A percentile compares a stretch with the other conserved stretches of the same genome.
These are phyloP conservation scores for Drosophila seguyi DNA, from an alignment of 1,140 invertebrate species.

Conservation along the genomic window DNA sequence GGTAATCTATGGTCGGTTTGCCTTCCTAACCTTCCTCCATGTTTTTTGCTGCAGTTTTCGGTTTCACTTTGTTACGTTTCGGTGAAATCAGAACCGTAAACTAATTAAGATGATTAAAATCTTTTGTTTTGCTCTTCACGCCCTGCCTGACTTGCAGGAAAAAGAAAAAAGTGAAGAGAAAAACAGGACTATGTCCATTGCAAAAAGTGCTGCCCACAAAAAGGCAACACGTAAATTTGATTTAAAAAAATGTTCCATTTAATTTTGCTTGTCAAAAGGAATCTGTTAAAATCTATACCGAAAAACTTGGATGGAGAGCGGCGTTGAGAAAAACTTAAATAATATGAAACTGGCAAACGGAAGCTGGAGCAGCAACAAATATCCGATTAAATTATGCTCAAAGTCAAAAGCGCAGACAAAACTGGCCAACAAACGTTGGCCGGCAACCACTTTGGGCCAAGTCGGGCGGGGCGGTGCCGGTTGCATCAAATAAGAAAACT, in stretches of 20 bases:
- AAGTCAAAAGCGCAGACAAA: conserved; percentile 80
- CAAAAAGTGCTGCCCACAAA: conserved; percentile 13
- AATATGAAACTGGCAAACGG: conserved; percentile 66
- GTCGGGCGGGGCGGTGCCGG: conserved; percentile 10
- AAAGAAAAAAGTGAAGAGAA: not conserved
- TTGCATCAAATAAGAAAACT: conserved; percentile 75
- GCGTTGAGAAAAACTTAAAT: conserved; percentile 64
- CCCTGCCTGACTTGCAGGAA: not conserved
- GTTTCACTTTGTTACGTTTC: conserved; percentile 30
- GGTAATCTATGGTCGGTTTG: not conserved
- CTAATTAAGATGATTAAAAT: conserved; percentile 83
- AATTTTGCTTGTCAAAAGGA: conserved; percentile 50
- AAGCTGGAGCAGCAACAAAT: conserved; percentile 63
- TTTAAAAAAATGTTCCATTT: conserved; percentile 67
- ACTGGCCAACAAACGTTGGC: conserved; percentile 69
- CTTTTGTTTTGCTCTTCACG: conserved; percentile 45
- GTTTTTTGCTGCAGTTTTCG: conserved; percentile 21
- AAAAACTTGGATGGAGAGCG: conserved; percentile 10
- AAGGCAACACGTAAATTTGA: conserved; percentile 49
- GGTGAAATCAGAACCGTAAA: conserved; percentile 62
- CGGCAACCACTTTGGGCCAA: conserved; percentile 58
- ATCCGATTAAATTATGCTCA: conserved; percentile 84
- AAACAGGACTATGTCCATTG: not conserved
- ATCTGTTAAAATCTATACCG: conserved; percentile 57
- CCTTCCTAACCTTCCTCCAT: not conserved